These are phyloP conservation scores for Pachypeltis micranthus DNA, from an alignment of 1,140 invertebrate genomes.

Conservation along the genomic window DNA sequence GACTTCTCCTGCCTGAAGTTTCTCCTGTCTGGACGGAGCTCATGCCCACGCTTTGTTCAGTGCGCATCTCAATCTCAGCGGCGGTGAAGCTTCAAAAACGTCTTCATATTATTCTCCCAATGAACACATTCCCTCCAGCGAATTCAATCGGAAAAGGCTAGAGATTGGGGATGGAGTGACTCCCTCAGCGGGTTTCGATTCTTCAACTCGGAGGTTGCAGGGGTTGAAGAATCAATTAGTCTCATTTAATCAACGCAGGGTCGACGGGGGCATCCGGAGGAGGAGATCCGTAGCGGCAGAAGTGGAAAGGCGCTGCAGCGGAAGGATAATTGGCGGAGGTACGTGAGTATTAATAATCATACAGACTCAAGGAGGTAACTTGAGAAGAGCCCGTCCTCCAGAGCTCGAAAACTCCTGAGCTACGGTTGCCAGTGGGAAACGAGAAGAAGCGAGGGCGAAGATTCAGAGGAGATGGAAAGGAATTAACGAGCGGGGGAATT, in stretches of 20 bases:
- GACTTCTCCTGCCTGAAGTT: too few species aligned
- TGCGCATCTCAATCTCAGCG: too few species aligned
- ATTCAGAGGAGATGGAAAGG: background rate
- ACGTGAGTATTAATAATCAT: slow-evolving; percentile 26
- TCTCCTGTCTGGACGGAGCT: too few species aligned
- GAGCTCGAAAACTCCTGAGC: slow-evolving; percentile 21
- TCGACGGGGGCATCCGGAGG: slow-evolving; percentile 11
- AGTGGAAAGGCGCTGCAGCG: background rate
- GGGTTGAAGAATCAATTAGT: slow-evolving; percentile 18
- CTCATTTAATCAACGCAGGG: slow-evolving; percentile 21
- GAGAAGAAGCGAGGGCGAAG: background rate
- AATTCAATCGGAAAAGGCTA: too few species aligned
- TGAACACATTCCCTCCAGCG: too few species aligned
- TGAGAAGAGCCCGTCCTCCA: background rate
- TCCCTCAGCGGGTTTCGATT: too few species aligned
- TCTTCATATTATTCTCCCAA: too few species aligned
- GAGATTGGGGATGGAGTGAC: too few species aligned
- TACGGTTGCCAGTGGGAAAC: slow-evolving; percentile 2
- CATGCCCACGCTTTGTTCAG: too few species aligned
- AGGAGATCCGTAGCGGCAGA: slow-evolving; percentile 13
- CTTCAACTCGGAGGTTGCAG: too few species aligned
- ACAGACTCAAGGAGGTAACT: background rate
- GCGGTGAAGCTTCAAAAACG: too few species aligned
- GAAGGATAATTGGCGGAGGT: slow-evolving; percentile 12
- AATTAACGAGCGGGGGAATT: slow-evolving; percentile 16